Evolutionary conservation across 2,888 invertebrate genomes (phyloP).

Genomic region (Philereme vetulata): DNA sequence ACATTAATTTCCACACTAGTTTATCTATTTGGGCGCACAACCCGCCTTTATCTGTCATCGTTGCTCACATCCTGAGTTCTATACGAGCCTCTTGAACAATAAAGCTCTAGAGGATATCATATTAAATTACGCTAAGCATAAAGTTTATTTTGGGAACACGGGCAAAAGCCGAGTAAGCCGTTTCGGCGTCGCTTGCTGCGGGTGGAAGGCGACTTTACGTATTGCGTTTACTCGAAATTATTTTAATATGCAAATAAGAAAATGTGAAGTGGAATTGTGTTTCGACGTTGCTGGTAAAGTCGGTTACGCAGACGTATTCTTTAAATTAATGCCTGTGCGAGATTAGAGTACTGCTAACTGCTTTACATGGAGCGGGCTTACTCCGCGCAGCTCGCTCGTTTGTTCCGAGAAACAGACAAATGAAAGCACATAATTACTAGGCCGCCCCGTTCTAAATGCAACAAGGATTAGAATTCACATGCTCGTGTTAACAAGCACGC

Average conservation of each 20-base stretch:
- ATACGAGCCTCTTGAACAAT: slow-evolving; percentile 60
- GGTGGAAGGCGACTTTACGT: slow-evolving; percentile 75
- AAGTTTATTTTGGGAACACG: slow-evolving; percentile 57
- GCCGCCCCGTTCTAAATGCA: slow-evolving; percentile 81
- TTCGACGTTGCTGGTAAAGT: slow-evolving; percentile 78
- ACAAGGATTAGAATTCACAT: slow-evolving; percentile 82
- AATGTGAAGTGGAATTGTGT: slow-evolving; percentile 81
- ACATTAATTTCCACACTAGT: slow-evolving; percentile 84
- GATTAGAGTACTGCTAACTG: slow-evolving; percentile 83
- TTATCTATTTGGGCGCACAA: slow-evolving; percentile 83
- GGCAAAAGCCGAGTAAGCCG: slow-evolving; percentile 50
- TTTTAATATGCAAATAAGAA: slow-evolving; percentile 84
- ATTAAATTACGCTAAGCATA: slow-evolving; percentile 49
- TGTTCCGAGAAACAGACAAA: slow-evolving; percentile 80
- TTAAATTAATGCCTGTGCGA: slow-evolving; percentile 81
- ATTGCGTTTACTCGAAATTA: slow-evolving; percentile 82
- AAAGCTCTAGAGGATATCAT: slow-evolving; percentile 47
- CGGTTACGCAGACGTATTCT: slow-evolving; percentile 81
- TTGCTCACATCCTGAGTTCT: slow-evolving; percentile 60
- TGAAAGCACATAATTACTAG: slow-evolving; percentile 84
- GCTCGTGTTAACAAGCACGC: slow-evolving; percentile 77
- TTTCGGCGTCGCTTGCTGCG: slow-evolving; percentile 51
- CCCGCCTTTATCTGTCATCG: slow-evolving; percentile 83
- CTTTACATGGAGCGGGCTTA: slow-evolving; percentile 79
- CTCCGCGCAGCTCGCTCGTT: slow-evolving; percentile 72